phyloP scores from a whole-genome alignment of 2,113 vertebrate genomes.

The Anoplopoma fimbria region DNA sequence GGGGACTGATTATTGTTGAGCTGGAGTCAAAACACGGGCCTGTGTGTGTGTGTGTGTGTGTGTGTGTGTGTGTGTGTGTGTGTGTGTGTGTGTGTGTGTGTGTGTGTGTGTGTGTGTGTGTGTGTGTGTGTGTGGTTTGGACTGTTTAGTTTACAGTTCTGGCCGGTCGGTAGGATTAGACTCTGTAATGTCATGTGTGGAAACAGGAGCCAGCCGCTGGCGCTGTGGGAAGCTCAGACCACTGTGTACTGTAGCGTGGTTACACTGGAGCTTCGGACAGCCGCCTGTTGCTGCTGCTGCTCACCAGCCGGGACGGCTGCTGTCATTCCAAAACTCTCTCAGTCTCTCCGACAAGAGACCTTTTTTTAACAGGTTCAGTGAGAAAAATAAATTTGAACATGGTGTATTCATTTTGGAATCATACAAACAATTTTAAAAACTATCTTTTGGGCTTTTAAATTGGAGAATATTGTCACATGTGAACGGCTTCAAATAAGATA shows the following conservation, averaged over 20 bases:
- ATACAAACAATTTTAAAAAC: not conserved
- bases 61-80: conserved; percentile 29
- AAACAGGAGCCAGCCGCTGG: conserved; percentile 77
- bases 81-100: conserved; percentile 48
- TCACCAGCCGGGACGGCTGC: conserved; percentile 49
- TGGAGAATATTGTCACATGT: not conserved
- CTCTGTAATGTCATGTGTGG: conserved; percentile 74
- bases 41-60: conserved; percentile 23
- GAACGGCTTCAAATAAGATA: not conserved
- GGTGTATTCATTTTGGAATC: not conserved
- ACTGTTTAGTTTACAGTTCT: conserved; percentile 77
- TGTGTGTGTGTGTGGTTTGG: conserved; percentile 58
- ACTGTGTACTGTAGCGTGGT: conserved; percentile 68
- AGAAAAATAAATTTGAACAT: conserved; percentile 13
- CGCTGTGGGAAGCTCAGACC: conserved; percentile 70
- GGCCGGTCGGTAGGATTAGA: conserved; percentile 75
- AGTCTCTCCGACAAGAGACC: not conserved
- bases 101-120: conserved; percentile 31
- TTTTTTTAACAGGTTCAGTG: conserved; percentile 24
- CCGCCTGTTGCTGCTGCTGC: conserved; percentile 34
- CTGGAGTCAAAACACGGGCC: conserved; percentile 69
- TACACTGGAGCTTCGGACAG: conserved; percentile 61
- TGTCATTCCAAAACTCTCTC: conserved; percentile 38
- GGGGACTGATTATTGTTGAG: conserved; percentile 76
- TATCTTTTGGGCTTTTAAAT: not conserved